Base-by-base conservation (phyloP, 1,140 invertebrate species). In the Aphelenchoides besseyi region DNA sequence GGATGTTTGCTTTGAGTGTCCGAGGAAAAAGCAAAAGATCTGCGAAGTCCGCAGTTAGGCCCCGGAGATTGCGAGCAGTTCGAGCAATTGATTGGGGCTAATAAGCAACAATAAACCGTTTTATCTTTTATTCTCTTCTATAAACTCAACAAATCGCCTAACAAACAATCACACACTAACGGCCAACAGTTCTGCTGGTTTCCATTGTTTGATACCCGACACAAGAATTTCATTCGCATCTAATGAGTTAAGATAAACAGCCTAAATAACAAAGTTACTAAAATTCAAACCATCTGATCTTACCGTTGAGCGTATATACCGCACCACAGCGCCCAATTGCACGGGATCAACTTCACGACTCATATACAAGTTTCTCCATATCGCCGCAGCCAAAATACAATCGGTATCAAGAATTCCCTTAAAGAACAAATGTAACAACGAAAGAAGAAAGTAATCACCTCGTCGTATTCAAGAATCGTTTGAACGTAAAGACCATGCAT, bases 391-490 rank as follows among this genome's bases (percentile, higher is more conserved):
- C 9, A 76, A 53, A 5, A 32, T 3, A 16, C 35, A 30, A 68
- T 76, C 74, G 18, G 62, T 55, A 23, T 52, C 41, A 29, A 76
- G 68, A 41, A 76, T 78, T 3, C 75, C 76, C 74, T n/a, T 75
- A 2, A 37, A 70, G 57, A 26, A 59, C 8, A 59, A 59, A 9
- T 8, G 57, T 26, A 18, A 61, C 16, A 36, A 26, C 57, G n/a
- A 36, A 28, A 61, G 28, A 8, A 8, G 9, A 9, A 59, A 59
- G 18, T 30, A 48, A 29, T 35, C 9, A 70, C 74, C 35, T 76
- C 74, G 36, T 76, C 74, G 48, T 76, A 76, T 30, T 76, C 74
- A 57, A 77, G 64, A 18, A 76, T 53, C n/a, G 74, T 55, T 52
- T 53, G 63, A 26, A 76, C 28, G 61, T 77, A 76, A 32, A 77